These are phyloP conservation scores for Thymallus thymallus DNA, from an alignment of 2,113 vertebrate genomes.

Conservation along the genomic window DNA sequence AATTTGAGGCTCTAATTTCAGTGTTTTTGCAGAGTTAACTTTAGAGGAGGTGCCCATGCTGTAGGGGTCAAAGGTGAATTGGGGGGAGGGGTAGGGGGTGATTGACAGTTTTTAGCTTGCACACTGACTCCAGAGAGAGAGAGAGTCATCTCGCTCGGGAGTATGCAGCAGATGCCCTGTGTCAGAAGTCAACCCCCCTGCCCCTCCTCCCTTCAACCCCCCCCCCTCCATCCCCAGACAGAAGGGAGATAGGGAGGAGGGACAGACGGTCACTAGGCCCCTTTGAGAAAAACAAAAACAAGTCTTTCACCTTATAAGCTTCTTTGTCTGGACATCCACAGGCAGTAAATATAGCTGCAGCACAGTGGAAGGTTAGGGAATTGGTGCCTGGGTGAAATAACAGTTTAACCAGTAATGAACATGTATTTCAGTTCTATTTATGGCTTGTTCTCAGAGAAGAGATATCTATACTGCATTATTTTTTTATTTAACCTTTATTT, in stretches of 20 bases:
- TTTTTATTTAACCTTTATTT: too few relatives aligned
- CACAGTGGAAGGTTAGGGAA: too few relatives aligned
- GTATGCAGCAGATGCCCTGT: slow-evolving; percentile 53
- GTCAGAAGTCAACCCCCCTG: slow-evolving; percentile 49
- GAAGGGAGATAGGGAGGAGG: slow-evolving; percentile 52
- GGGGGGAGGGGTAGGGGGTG: neutral
- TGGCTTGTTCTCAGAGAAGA: too few relatives aligned
- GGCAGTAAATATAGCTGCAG: too few relatives aligned
- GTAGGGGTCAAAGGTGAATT: slow-evolving; percentile 19
- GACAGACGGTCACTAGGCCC: slow-evolving; percentile 42
- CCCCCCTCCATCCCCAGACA: slow-evolving; percentile 29
- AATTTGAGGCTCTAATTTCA: too few relatives aligned
- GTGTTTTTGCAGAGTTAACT: too few relatives aligned
- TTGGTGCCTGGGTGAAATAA: neutral
- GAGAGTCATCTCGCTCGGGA: slow-evolving; percentile 18
- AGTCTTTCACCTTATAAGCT: slow-evolving; percentile 28
- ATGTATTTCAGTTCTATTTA: too few relatives aligned
- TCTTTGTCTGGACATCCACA: slow-evolving; percentile 25
- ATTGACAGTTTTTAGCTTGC: slow-evolving; percentile 49
- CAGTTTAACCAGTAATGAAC: neutral
- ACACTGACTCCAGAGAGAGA: slow-evolving; percentile 23
- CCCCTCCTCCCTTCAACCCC: neutral
- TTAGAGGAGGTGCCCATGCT: slow-evolving; percentile 17
- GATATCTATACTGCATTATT: too few relatives aligned
- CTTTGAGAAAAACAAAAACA: slow-evolving; percentile 43